Percentiles rank a stretch among this genome's conserved stretches.
Conservation (phyloP, 2,113 vertebrate genomes). For the Elanus axillaris region DNA sequence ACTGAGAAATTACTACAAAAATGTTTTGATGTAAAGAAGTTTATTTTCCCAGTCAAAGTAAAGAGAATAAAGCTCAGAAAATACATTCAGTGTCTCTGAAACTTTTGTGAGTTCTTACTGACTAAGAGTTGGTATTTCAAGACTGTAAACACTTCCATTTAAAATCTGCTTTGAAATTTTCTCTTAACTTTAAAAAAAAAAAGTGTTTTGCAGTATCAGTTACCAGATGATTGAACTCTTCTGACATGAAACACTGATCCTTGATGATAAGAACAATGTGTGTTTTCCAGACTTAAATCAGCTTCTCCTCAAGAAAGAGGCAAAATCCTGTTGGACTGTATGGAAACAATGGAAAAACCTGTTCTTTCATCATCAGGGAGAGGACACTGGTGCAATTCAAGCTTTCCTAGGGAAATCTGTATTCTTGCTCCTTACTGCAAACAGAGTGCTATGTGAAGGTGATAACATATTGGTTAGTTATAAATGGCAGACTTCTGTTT, state of each 20-base stretch:
- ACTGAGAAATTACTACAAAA: not conserved
- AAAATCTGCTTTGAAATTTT: not conserved
- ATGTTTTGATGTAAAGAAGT: not conserved
- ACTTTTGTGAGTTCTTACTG: not conserved
- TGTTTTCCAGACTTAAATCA: not conserved
- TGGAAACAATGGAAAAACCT: not conserved
- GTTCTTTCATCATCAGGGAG: not conserved
- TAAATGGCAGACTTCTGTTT: not conserved
- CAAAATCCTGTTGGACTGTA: not conserved
- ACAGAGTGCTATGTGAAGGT: not conserved
- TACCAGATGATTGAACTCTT: not conserved
- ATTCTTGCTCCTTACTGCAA: not conserved
- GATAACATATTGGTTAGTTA: not conserved
- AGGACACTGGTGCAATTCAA: not conserved
- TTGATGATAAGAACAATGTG: not conserved
- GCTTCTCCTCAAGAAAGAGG: not conserved
- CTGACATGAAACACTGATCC: not conserved
- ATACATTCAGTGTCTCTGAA: not conserved
- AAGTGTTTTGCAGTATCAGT: rapidly evolving
- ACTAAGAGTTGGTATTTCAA: not conserved
- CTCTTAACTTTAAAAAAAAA: not conserved
- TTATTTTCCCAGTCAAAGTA: not conserved
- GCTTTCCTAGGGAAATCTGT: not conserved
- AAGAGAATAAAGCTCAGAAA: not conserved
- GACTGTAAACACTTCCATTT: not conserved